Evolutionary conservation across 2,797 vertebrate species (phyloP).

Genomic region (Alectoris magna): DNA sequence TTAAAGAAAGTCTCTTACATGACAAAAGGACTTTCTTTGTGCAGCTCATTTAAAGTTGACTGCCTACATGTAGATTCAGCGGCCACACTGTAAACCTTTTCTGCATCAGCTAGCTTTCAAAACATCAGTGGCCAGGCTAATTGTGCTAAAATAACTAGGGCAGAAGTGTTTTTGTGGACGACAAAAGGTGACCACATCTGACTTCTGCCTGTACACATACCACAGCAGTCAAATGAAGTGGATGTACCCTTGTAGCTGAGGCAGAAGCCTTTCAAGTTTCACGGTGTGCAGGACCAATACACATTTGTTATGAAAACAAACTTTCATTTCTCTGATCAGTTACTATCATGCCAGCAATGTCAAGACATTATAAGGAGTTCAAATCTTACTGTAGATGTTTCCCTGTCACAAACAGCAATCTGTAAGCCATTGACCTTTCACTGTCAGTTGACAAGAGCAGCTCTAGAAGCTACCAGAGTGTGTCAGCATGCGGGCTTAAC

Average conservation of each 20-base stretch:
- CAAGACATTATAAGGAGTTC: conserved; percentile 3
- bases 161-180: background rate
- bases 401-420: conserved; percentile 31
- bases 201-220: background rate
- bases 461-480: conserved; percentile 56
- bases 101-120: conserved; percentile 7
- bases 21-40: background rate
- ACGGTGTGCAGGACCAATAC: background rate
- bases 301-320: background rate
- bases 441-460: conserved; percentile 26
- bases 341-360: background rate
- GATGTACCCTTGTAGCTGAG: background rate
- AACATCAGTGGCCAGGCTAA: background rate
- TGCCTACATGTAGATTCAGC: background rate
- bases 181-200: background rate
- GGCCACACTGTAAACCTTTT: background rate
- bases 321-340: conserved; percentile 5
- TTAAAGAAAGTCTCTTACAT: background rate
- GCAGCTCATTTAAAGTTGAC: background rate
- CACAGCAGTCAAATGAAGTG: background rate
- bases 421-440: conserved; percentile 65
- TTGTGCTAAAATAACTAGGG: background rate
- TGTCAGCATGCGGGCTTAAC: conserved; percentile 45
- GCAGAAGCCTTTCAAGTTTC: background rate
- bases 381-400: conserved; percentile 9